A percentile compares a stretch with the other conserved stretches of the same genome.
These are phyloP conservation scores for Megaceryle maxima DNA, from an alignment of 2,113 vertebrate species.

Conservation along the genomic window DNA sequence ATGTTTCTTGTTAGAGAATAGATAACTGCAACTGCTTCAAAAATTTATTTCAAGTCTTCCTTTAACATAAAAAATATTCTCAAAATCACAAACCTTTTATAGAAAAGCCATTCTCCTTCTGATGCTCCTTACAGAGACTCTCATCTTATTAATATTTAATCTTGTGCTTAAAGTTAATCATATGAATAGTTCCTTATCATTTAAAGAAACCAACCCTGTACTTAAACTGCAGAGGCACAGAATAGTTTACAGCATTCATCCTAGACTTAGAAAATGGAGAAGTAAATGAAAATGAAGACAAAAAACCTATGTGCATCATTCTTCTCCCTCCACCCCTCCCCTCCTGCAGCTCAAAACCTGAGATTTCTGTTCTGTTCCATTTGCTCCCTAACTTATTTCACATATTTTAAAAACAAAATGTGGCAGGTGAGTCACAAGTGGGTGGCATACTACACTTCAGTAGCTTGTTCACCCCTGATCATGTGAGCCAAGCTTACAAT, in stretches of 20 bases:
- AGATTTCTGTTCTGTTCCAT: background rate
- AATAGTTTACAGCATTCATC: background rate
- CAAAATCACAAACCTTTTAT: background rate
- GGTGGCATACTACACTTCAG: background rate
- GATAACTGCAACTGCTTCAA: background rate
- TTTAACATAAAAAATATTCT: background rate
- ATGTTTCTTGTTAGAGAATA: background rate
- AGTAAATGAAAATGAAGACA: background rate
- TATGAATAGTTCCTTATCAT: background rate
- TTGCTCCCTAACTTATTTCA: background rate
- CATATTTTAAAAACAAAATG: background rate
- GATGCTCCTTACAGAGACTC: background rate
- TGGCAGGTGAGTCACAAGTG: slow-evolving; percentile 23
- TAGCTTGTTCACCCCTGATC: background rate
- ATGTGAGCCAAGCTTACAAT: background rate
- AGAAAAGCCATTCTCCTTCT: background rate
- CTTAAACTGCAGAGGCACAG: background rate
- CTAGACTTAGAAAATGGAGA: background rate
- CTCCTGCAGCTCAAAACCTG: background rate
- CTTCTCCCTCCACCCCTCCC: background rate
- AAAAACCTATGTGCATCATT: background rate
- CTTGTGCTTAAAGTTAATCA: background rate
- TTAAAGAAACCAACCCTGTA: background rate
- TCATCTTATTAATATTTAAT: background rate
- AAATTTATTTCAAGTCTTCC: background rate